Conservation (phyloP, 2,797 vertebrate genomes). For the Muscicapa comitata region DNA sequence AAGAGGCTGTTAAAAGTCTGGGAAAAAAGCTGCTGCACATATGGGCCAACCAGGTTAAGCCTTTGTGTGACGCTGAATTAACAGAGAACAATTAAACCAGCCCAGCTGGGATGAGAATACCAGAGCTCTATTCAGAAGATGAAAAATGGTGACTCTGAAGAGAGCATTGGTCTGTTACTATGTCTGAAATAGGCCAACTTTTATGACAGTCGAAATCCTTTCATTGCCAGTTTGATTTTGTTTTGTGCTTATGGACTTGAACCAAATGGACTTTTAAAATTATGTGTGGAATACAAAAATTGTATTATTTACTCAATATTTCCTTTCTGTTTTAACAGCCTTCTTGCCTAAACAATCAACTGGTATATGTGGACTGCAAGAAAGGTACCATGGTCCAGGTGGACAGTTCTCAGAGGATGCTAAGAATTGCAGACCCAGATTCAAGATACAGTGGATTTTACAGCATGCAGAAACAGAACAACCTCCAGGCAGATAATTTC, state of each 20-base stretch:
- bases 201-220: not conserved
- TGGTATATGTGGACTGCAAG: slow-evolving; percentile 89
- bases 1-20: not conserved
- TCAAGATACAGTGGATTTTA: slow-evolving; percentile 91
- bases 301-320: not conserved
- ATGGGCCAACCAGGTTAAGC: not conserved
- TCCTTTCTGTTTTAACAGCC: slow-evolving; percentile 73
- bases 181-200: not conserved
- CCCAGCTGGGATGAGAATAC: not conserved
- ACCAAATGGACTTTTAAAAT: not conserved
- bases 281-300: not conserved
- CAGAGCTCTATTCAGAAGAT: not conserved
- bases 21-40: not conserved
- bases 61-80: not conserved
- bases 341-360: slow-evolving; percentile 87
- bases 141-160: not conserved
- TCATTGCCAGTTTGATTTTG: not conserved
- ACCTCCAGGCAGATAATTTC: slow-evolving; percentile 89
- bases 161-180: not conserved
- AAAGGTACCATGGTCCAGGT: slow-evolving; percentile 86
- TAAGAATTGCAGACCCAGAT: slow-evolving; percentile 88
- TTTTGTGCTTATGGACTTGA: not conserved
- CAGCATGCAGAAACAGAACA: slow-evolving; percentile 92
- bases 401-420: slow-evolving; percentile 85
- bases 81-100: not conserved